These are phyloP conservation scores for Ctenodactylus gundi DNA, from an alignment of 2,113 vertebrate species.

Conservation along the genomic window DNA sequence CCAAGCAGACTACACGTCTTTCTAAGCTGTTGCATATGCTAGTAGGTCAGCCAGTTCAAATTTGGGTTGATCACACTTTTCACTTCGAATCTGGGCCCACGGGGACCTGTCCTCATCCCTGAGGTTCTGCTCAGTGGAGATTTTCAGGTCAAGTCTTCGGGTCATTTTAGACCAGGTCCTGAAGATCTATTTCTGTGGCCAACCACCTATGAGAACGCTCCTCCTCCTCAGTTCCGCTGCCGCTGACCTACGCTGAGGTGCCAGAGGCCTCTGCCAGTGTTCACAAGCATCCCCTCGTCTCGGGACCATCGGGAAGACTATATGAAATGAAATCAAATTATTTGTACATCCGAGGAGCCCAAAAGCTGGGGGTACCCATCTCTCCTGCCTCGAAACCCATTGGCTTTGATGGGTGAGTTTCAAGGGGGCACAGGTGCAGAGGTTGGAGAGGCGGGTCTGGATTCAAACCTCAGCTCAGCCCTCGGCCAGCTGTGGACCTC, in stretches of 20 bases:
- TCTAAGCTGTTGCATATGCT: background rate
- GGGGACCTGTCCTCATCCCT: background rate
- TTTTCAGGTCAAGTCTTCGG: background rate
- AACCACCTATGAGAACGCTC: background rate
- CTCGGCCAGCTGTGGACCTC: background rate
- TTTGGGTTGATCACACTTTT: too few species aligned
- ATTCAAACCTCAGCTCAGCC: background rate
- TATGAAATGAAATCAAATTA: background rate
- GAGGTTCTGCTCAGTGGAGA: background rate
- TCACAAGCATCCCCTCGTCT: background rate
- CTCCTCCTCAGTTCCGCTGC: background rate
- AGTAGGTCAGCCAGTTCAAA: background rate
- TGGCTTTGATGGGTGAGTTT: background rate
- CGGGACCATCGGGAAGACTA: background rate
- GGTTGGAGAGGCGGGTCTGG: background rate
- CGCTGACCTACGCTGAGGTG: too few species aligned
- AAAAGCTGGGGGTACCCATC: background rate
- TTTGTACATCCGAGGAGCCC: background rate
- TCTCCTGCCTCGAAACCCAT: background rate
- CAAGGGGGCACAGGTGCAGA: background rate
- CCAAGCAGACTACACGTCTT: background rate
- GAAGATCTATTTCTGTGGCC: background rate
- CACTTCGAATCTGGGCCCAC: background rate
- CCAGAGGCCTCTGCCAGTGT: background rate
- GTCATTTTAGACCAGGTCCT: background rate